phyloP scores from a whole-genome alignment of 2,888 invertebrate genomes.

The Frankliniella fusca region DNA sequence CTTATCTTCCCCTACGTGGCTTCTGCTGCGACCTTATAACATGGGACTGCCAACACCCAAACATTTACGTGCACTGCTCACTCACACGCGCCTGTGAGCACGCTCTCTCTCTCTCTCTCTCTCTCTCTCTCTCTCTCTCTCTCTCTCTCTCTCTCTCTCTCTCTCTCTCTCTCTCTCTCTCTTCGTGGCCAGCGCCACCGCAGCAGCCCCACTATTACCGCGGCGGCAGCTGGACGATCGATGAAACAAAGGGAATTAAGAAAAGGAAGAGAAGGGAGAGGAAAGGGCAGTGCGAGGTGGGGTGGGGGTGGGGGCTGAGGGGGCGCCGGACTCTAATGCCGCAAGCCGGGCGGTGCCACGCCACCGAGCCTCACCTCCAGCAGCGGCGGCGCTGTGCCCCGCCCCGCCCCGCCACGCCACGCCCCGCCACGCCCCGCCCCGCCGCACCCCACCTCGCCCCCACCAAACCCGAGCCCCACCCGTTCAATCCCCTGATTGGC shows the following conservation, averaged over 20 bases:
- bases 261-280: slow-evolving; percentile 11
- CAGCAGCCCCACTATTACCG: background rate
- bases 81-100: background rate
- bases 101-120: too few relatives aligned
- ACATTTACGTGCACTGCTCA: background rate
- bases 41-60: too few relatives aligned
- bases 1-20: too few relatives aligned
- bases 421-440: too few relatives aligned
- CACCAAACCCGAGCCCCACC: too few relatives aligned
- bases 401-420: too few relatives aligned
- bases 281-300: background rate
- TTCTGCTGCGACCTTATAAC: too few relatives aligned
- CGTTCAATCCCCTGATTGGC: slow-evolving; percentile 15
- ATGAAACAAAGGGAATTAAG: slow-evolving; percentile 26
- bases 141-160: too few relatives aligned
- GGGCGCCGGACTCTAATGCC: slow-evolving; percentile 17
- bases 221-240: slow-evolving; percentile 23
- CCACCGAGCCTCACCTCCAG: background rate
- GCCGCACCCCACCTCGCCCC: too few relatives aligned
- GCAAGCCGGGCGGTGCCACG: slow-evolving; percentile 8
- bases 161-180: too few relatives aligned
- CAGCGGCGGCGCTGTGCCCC: too few relatives aligned
- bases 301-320: background rate
- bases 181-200: background rate
- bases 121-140: too few relatives aligned